Evolutionary conservation across 2,888 invertebrate genomes (phyloP).

Genomic region (Drosophila merina): DNA sequence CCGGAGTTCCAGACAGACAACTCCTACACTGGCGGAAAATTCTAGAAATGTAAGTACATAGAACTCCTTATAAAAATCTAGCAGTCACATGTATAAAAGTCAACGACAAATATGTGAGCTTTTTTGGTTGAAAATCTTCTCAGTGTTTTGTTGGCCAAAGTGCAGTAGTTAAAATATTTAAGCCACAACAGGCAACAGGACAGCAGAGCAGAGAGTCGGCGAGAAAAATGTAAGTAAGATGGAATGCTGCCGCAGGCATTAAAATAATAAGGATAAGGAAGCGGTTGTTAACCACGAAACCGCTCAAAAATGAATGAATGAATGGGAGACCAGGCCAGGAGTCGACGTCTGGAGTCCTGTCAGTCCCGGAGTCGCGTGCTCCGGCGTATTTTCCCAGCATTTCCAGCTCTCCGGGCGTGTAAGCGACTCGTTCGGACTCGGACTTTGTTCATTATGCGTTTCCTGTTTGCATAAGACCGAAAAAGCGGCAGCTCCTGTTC

Average conservation of each 20-base stretch:
- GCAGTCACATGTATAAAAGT: no score
- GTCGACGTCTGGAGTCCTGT: slow-evolving; percentile 10
- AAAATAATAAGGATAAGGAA: slow-evolving; percentile 82
- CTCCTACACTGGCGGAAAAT: background rate
- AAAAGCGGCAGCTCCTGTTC: slow-evolving; percentile 27
- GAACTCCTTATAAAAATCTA: no score
- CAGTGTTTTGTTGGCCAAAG: slow-evolving; percentile 1
- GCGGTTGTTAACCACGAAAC: slow-evolving; percentile 79
- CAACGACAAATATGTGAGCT: no score
- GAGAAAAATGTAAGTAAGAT: slow-evolving; percentile 71
- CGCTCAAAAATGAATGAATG: slow-evolving; percentile 67
- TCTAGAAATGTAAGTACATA: background rate
- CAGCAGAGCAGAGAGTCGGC: slow-evolving; percentile 17
- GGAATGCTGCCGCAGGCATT: slow-evolving; percentile 78
- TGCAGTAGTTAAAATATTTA: slow-evolving; percentile 72
- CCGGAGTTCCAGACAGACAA: slow-evolving; percentile 25
- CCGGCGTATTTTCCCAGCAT: slow-evolving; percentile 14
- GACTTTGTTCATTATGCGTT: slow-evolving; percentile 77
- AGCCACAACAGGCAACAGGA: slow-evolving; percentile 55
- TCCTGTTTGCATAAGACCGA: slow-evolving; percentile 73
- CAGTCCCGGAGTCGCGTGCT: slow-evolving; percentile 32
- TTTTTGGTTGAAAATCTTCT: no score
- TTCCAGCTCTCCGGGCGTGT: slow-evolving; percentile 9
- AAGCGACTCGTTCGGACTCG: slow-evolving; percentile 58
- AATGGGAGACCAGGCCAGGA: slow-evolving; percentile 53